Conservation (phyloP, 1,140 invertebrate genomes). For the Monochamus saltuarius region DNA sequence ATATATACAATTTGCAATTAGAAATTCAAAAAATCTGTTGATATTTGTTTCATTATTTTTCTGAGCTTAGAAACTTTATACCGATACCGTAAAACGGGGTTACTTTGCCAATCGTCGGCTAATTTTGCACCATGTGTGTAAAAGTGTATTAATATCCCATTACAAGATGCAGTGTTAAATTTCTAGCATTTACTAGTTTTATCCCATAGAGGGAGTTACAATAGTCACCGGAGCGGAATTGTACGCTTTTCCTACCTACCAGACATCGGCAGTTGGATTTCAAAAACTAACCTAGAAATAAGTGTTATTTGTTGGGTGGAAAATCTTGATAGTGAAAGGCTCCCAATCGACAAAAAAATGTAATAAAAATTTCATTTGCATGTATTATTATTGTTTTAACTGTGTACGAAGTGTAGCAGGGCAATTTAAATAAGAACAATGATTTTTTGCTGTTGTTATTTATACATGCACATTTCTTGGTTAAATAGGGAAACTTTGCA, state of each 20-base stretch:
- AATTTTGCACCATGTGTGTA: slow-evolving; percentile 7
- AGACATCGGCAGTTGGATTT: neutral
- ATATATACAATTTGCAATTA: no score
- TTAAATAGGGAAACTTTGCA: slow-evolving; percentile 4
- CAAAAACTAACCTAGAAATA: slow-evolving; percentile 1
- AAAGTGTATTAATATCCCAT: slow-evolving; percentile 3
- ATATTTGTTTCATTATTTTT: no score
- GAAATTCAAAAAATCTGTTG: no score
- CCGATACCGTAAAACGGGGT: slow-evolving; percentile 9
- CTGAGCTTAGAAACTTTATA: no score
- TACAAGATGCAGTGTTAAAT: neutral
- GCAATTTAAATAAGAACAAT: no score
- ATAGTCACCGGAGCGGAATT: neutral
- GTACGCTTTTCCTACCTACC: neutral
- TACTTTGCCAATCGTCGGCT: slow-evolving; percentile 4
- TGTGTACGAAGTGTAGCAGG: no score
- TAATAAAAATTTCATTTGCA: neutral
- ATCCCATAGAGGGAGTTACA: slow-evolving; percentile 2
- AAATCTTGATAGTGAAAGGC: neutral
- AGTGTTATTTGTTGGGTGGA: slow-evolving; percentile 1
- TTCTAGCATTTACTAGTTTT: slow-evolving; percentile 1
- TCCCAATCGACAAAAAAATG: neutral
- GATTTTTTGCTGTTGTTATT: no score
- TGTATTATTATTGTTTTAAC: neutral
- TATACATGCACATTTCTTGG: neutral